A percentile compares a stretch with the other conserved stretches of the same genome.
phyloP scores from a whole-genome alignment of 2,888 invertebrate genomes.

The Sinelater perroti region DNA sequence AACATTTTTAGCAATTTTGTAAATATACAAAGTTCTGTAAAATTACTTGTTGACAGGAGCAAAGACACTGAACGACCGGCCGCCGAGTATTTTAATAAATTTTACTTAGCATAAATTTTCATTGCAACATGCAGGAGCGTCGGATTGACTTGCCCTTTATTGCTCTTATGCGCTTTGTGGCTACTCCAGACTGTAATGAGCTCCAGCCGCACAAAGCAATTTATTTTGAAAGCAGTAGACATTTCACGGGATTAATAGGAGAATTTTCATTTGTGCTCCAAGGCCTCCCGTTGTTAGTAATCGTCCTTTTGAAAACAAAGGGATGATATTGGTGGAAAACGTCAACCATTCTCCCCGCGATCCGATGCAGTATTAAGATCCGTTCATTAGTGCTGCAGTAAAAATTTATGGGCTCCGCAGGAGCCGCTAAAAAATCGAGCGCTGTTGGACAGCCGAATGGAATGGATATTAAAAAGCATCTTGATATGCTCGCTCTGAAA shows the following conservation, averaged over 20 bases:
- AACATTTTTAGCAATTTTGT: too few relatives aligned
- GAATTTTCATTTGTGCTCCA: constrained; percentile 5
- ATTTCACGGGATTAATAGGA: background rate
- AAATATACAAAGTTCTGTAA: too few relatives aligned
- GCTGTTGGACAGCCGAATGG: background rate
- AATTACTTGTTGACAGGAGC: too few relatives aligned
- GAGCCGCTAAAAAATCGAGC: too few relatives aligned
- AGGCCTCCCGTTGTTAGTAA: constrained; percentile 18
- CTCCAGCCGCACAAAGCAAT: background rate
- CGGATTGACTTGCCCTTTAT: too few relatives aligned
- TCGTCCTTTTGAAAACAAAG: constrained; percentile 15
- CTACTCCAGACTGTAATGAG: too few relatives aligned
- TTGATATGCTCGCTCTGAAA: too few relatives aligned
- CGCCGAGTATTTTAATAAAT: too few relatives aligned
- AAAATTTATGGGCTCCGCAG: constrained; percentile 1
- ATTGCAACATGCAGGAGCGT: too few relatives aligned
- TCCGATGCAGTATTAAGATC: constrained; percentile 5
- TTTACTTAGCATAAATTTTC: too few relatives aligned
- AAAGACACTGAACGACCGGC: too few relatives aligned
- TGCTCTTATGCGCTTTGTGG: too few relatives aligned
- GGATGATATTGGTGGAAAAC: constrained; percentile 12
- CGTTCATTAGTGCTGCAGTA: constrained; percentile 7
- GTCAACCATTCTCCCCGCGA: constrained; percentile 12
- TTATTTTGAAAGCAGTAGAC: background rate
- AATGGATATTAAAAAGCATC: background rate